Conservation (phyloP, 2,888 invertebrate genomes). For the Allygus modestus region DNA sequence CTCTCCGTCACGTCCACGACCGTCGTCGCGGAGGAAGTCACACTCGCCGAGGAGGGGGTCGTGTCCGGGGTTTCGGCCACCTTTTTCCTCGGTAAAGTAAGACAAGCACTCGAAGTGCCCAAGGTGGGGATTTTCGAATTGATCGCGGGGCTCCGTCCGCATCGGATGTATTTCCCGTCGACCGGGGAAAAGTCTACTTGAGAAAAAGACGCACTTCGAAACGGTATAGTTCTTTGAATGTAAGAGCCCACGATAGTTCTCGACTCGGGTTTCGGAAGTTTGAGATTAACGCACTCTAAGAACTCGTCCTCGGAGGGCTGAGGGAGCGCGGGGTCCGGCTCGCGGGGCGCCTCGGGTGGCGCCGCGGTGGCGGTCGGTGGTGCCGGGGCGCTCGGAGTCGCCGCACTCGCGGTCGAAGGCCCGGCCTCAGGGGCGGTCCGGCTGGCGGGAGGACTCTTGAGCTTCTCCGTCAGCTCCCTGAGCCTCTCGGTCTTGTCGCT, state of each 20-base stretch:
- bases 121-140: constrained; percentile 55
- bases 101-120: constrained; percentile 59
- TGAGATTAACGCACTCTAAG: constrained; percentile 75
- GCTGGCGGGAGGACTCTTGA: constrained; percentile 75
- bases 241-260: constrained; percentile 80
- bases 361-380: too few species aligned
- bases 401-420: constrained; percentile 4
- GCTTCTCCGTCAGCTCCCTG: constrained; percentile 86
- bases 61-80: constrained; percentile 60
- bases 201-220: constrained; percentile 91
- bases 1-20: constrained; percentile 58
- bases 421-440: background rate
- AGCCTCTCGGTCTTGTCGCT: constrained; percentile 86
- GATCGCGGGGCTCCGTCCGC: constrained; percentile 62
- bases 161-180: constrained; percentile 79
- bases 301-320: constrained; percentile 70
- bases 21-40: constrained; percentile 62
- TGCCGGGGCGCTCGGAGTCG: too few species aligned
- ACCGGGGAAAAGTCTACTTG: constrained; percentile 87
- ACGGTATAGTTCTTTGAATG: constrained; percentile 83
- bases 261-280: constrained; percentile 79
- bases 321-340: constrained; percentile 73
- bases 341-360: background rate
- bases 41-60: constrained; percentile 58
- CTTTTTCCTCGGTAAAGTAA: constrained; percentile 70